Evolutionary conservation across 2,888 invertebrate species (phyloP), one percentile per base, ranked within the genome.

Genomic region (Mellilla xanthometata): DNA sequence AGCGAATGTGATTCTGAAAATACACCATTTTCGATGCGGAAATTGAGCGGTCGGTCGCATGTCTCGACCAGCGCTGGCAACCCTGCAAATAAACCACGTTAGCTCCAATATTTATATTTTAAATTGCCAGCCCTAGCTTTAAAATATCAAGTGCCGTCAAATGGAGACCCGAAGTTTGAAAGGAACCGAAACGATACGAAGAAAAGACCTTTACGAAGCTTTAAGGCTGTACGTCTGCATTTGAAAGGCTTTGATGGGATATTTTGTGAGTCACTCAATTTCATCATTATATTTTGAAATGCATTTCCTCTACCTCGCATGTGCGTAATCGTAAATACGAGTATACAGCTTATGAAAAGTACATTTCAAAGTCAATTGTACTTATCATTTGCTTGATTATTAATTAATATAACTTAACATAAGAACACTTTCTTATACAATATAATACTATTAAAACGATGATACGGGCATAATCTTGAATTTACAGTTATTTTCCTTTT

Each of bases 1-100:
- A 34, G 8, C 7, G 24, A 24, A 5, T 3, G 2, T 24, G n/a
- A 24, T 2, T 24, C 3, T 23, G 22, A 23, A 29, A 38, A 38
- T 38, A 38, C 12, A 3, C 12, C 13, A 31, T 63, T 68, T 63
- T 54, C 52, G 40, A 57, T 50, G 41, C 65, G 72, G 70, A 71
- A 71, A 71, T 72, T 69, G 70, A 60, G 57, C 55, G 58, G 54
- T 56, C 45, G 51, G 39, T 41, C 34, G 28, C 27, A 35, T 8
- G 42, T 42, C 42, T 35, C 35, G 29, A 11, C 42, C 30, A 35
- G 33, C 13, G n/a, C 30, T 24, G 26, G 28, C 29, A 41, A 33
- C 29, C 40, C 24, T 32, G 13, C 27, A 41, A 51, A 51, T 49
- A 43, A 51, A 49, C 35, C 28, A 27, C 12, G 34, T 19, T 5